Base-by-base conservation (phyloP, 35 echinoderm and acorn worm genomes). In the Amphiura filiformis region DNA sequence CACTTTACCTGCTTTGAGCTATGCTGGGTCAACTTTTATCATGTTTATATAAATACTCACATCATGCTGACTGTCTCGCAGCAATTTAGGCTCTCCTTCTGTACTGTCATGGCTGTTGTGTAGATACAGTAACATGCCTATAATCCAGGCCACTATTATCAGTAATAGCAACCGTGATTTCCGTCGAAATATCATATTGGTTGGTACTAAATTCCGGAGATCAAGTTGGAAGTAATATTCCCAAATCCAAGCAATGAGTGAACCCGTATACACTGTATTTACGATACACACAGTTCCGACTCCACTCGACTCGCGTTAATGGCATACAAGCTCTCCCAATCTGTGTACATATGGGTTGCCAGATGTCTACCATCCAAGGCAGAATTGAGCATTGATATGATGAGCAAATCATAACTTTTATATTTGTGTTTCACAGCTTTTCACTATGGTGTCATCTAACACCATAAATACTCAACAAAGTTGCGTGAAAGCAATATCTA, bases 111-210 rank as follows among this genome's bases (percentile, higher is more conserved):
- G n/a, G 65, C 44, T 89, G 82, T 84, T 95, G 86, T 95, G 93
- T 23, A 95, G 81, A 70, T 95, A 95, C 65, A 95, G 86, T 84
- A 91, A 84, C 57, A 95, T 87, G 75, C 90, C 81, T 38, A 95
- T 89, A 82, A 91, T 88, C 85, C 91, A 87, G 35, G 89, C 89
- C 84, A 91, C 86, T 23, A 87, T 75, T 61, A 90, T 78, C 28
- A 95, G 65, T 57, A 95, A 39, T 47, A 95, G 82, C 39, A 95
- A 39, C 39, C 93, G 84, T 33, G 93, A 88, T 77, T 88, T 95
- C 44, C 93, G 90, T 56, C 93, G 85, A 78, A 52, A 52, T 52
- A 95, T 88, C 80, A 86, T 91, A 35, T 26, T 83, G 38, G 38
- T 52, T 52, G 44, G 44, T 7, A 52, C 7, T 11, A 20, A 52